These are phyloP conservation scores for Atta colombica DNA, from an alignment of 1,140 invertebrate genomes.

Conservation along the genomic window DNA sequence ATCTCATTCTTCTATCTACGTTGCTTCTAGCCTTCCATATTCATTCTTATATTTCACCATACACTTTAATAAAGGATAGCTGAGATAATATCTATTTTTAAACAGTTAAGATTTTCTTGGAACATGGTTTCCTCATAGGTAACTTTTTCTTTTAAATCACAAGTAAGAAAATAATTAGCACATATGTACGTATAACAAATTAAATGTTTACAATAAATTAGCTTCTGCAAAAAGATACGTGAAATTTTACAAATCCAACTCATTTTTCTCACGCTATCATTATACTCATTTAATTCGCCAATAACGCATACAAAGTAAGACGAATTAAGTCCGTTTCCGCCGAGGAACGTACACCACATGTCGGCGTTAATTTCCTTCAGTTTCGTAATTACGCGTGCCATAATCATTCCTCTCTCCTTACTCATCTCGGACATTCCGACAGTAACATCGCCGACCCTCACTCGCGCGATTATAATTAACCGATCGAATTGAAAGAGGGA, in stretches of 20 bases:
- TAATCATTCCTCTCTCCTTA: conserved; percentile 38
- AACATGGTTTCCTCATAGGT: not conserved
- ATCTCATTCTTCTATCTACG: not conserved
- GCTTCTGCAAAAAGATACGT: not conserved
- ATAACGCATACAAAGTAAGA: conserved; percentile 28
- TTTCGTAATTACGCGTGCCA: conserved; percentile 55
- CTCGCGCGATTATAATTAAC: conserved; percentile 67
- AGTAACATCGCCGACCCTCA: conserved; percentile 32
- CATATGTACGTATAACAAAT: not conserved
- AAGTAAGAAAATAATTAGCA: not conserved
- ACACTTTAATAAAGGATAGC: not conserved
- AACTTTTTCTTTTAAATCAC: not conserved
- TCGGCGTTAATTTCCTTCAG: conserved; percentile 56
- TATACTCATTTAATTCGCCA: conserved; percentile 26
- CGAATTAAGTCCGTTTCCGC: conserved; percentile 35
- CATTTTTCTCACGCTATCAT: conserved; percentile 18
- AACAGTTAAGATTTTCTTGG: not conserved
- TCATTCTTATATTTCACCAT: not conserved
- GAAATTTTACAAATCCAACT: not conserved
- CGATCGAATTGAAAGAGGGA: conserved; percentile 67
- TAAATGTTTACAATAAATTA: not conserved
- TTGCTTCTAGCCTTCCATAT: not conserved
- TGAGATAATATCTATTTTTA: not conserved
- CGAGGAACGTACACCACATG: not conserved
- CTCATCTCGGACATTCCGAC: conserved; percentile 43